phyloP scores from a whole-genome alignment of 2,113 vertebrate species.

The Leptobrachium ailaonicum region DNA sequence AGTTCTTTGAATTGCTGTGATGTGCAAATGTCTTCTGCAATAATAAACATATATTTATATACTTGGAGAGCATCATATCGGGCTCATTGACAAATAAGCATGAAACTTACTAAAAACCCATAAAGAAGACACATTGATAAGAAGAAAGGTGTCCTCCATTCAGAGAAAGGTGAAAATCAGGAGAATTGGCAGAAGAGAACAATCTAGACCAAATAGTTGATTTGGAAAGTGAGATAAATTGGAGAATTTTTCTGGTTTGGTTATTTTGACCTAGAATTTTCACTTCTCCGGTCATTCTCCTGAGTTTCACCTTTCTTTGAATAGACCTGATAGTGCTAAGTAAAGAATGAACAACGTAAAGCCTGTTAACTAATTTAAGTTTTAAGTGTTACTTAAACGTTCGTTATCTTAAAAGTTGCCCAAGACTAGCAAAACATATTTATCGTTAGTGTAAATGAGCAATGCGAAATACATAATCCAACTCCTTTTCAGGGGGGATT shows the following conservation, averaged over 20 bases:
- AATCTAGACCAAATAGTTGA: too few relatives aligned
- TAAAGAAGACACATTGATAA: constrained; percentile 26
- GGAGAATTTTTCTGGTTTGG: too few relatives aligned
- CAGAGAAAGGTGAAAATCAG: too few relatives aligned
- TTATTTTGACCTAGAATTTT: too few relatives aligned
- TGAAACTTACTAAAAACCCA: constrained; percentile 29
- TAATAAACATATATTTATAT: too few relatives aligned
- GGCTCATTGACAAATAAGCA: constrained; percentile 42
- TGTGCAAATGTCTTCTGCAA: too few relatives aligned
- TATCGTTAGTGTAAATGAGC: background rate
- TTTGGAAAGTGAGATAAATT: too few relatives aligned
- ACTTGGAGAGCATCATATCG: constrained; percentile 27
- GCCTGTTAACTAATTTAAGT: constrained; percentile 15
- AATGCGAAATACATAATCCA: background rate
- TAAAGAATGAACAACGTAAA: constrained; percentile 33
- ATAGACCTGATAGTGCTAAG: constrained; percentile 24
- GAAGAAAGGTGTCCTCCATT: constrained; percentile 30
- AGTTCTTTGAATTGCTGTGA: too few relatives aligned
- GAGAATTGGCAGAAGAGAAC: too few relatives aligned
- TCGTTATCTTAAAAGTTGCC: constrained; percentile 17
- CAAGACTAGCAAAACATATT: constrained; percentile 10
- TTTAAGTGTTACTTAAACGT: constrained; percentile 9
- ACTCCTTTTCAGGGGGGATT: too few relatives aligned
- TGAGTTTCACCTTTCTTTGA: too few relatives aligned
- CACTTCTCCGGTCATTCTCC: too few relatives aligned